Percentiles rank a stretch among this genome's conserved stretches.
Evolutionary conservation across 2,888 invertebrate species (phyloP).

Genomic region (Archips xylosteana): DNA sequence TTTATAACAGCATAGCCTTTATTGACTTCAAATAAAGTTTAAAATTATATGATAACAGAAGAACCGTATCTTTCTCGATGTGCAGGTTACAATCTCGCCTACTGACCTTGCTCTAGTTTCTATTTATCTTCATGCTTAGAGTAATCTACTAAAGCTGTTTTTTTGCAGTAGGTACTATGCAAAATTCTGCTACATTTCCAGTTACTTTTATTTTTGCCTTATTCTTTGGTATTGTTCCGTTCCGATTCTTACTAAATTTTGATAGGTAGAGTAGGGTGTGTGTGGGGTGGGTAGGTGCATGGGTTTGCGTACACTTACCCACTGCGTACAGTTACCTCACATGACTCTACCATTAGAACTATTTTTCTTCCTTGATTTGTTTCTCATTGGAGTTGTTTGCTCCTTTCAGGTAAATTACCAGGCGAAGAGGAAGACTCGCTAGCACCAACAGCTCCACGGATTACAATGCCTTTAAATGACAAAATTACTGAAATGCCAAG

Average conservation of each 20-base stretch:
- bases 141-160: constrained; percentile 28
- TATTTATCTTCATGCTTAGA: constrained; percentile 42
- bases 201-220: neutral
- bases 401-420: constrained; percentile 70
- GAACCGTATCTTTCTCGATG: constrained; percentile 42
- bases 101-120: constrained; percentile 64
- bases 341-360: neutral
- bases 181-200: neutral
- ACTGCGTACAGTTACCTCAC: no score
- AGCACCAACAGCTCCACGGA: constrained; percentile 43
- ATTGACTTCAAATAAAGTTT: constrained; percentile 47
- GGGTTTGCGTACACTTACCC: no score
- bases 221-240: neutral
- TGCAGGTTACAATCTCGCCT: constrained; percentile 51
- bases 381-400: constrained; percentile 32
- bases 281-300: no score
- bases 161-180: constrained; percentile 16
- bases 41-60: constrained; percentile 34
- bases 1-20: constrained; percentile 49
- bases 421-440: constrained; percentile 68
- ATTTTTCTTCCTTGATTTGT: constrained; percentile 2
- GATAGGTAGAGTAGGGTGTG: no score
- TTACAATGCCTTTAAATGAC: constrained; percentile 43
- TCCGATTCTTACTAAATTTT: neutral
- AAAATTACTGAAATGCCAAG: constrained; percentile 42